Conservation (phyloP, 2,797 vertebrate species). For the Enteromius viviparus region DNA sequence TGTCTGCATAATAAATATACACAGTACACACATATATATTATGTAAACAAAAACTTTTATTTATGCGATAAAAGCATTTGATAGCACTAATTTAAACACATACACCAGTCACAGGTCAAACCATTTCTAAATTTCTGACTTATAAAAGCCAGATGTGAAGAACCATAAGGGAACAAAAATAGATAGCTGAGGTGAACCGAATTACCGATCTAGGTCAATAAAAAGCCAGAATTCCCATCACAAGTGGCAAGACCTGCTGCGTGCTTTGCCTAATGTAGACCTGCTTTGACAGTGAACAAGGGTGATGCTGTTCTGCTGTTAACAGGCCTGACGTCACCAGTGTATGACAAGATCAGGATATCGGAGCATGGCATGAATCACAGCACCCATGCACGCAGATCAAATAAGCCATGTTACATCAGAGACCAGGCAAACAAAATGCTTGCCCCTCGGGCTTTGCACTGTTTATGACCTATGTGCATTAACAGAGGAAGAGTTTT, state of each 20-base stretch:
- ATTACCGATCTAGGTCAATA: not conserved
- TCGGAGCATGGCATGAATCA: constrained; percentile 43
- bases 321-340: constrained; percentile 38
- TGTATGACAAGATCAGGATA: constrained; percentile 43
- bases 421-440: constrained; percentile 40
- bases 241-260: constrained; percentile 1
- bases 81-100: not conserved
- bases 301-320: constrained; percentile 39
- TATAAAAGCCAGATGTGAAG: not conserved
- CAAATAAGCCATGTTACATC: constrained; percentile 50
- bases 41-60: too few species aligned
- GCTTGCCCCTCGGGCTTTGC: constrained; percentile 36
- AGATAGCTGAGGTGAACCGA: not conserved
- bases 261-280: constrained; percentile 3
- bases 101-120: not conserved
- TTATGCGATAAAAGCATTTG: too few species aligned
- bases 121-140: not conserved
- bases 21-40: too few species aligned
- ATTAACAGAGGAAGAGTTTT: constrained; percentile 7
- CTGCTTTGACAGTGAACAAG: constrained; percentile 33
- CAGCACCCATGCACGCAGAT: constrained; percentile 48
- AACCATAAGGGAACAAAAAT: not conserved
- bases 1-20: too few species aligned
- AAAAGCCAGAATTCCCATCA: not conserved
- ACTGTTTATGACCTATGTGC: constrained; percentile 18